phyloP scores from a whole-genome alignment of 2,797 vertebrate species.

The Sebastolobus altivelis region DNA sequence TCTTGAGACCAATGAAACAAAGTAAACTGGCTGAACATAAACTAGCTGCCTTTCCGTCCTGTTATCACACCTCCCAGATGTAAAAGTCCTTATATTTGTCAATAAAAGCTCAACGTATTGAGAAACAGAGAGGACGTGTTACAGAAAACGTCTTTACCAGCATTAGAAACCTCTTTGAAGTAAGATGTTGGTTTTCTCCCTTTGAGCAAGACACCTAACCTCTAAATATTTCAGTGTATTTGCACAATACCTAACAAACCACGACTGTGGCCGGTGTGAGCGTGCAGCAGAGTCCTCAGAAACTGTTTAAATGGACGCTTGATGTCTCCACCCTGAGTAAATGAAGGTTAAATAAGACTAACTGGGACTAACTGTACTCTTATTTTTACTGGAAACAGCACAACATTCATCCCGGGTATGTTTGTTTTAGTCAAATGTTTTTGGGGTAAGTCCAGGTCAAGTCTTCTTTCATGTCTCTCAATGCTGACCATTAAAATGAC shows the following conservation, averaged over 20 bases:
- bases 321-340: constrained; percentile 50
- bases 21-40: neutral
- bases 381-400: neutral
- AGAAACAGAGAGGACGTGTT: neutral
- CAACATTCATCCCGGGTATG: neutral
- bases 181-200: neutral
- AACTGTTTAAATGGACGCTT: constrained; percentile 10
- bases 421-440: neutral
- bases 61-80: neutral
- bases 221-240: constrained; percentile 68
- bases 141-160: neutral
- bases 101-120: neutral
- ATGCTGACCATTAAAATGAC: neutral
- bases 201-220: constrained; percentile 51
- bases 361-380: neutral
- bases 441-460: neutral
- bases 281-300: neutral
- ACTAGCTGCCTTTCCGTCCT: neutral
- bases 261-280: constrained; percentile 16
- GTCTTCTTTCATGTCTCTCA: neutral
- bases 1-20: neutral
- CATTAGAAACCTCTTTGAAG: constrained; percentile 39
- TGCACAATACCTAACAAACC: constrained; percentile 55
- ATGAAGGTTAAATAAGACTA: constrained; percentile 36
- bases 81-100: neutral